These are phyloP conservation scores for Eretmocerus hayati DNA, from an alignment of 2,888 invertebrate genomes.

Conservation along the genomic window DNA sequence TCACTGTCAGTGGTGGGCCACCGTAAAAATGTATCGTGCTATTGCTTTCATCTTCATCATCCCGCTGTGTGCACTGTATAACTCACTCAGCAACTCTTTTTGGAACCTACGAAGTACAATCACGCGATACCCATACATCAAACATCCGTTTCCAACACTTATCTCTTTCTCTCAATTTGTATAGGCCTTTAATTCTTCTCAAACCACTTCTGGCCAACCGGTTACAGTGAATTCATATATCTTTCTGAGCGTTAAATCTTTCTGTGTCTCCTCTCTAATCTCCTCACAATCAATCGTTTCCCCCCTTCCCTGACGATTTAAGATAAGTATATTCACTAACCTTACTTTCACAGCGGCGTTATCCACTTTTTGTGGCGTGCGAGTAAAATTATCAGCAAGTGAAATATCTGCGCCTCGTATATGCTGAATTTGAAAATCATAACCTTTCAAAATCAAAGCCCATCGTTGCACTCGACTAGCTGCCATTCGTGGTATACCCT, in stretches of 20 bases:
- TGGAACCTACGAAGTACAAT: slow-evolving; percentile 14
- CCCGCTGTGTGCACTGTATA: slow-evolving; percentile 25
- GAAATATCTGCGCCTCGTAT: slow-evolving; percentile 15
- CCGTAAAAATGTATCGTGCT: slow-evolving; percentile 26
- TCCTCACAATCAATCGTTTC: slow-evolving; percentile 4
- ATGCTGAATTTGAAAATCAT: slow-evolving; percentile 24
- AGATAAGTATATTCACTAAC: slow-evolving; percentile 10
- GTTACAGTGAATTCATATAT: not conserved
- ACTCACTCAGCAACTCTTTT: slow-evolving; percentile 19
- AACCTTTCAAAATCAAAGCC: slow-evolving; percentile 32
- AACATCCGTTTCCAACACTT: slow-evolving; percentile 15
- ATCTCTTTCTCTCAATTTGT: slow-evolving; percentile 13
- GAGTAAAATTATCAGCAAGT: slow-evolving; percentile 22
- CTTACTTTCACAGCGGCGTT: slow-evolving; percentile 14
- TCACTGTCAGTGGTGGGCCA: slow-evolving; percentile 25
- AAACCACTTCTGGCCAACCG: slow-evolving; percentile 2
- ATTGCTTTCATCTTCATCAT: slow-evolving; percentile 27
- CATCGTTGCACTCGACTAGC: slow-evolving; percentile 30
- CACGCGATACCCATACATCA: slow-evolving; percentile 18
- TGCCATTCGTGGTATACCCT: slow-evolving; percentile 28
- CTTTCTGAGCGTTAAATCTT: slow-evolving; percentile 14
- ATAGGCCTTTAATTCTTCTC: not conserved
- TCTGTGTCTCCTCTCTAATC: slow-evolving; percentile 19
- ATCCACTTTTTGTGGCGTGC: slow-evolving; percentile 16
- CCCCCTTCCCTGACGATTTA: not conserved